Base-by-base conservation (phyloP, 92 coral and sea anemone genomes). In the Hydrozoanthus gracilis region DNA sequence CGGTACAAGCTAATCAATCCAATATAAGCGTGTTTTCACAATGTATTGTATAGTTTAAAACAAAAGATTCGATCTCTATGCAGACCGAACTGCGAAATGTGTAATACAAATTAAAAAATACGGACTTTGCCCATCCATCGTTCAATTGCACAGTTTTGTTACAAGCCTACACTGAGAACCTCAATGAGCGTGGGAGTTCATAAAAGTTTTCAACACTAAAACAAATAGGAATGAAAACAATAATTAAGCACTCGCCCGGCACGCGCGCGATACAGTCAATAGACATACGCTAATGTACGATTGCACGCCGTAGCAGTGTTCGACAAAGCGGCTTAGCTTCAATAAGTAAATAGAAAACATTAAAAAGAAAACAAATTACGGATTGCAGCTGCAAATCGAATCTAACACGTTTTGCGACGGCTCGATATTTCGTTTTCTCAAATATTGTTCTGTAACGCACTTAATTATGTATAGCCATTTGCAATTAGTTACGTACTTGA, bases 251-350 rank as follows among this genome's bases (percentile, higher is more conserved):
- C 51, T 65, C 60, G 75, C 85, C 55, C 13, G 61, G 73, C 84
- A 9, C 46, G 61, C 85, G 85, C 85, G 85, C 66, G 85, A 62
- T 65, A 7, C n/a, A 46, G 17, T 80, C 46, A 80, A 62, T 14
- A 62, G 58, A 80, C 49, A 69, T 15, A n/a, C 46, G 44, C 44
- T 48, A 49, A 45, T 47, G n/a, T 80, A 27, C 39, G 39, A 27
- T 16, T 80, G 85, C 66, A 66, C 13, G 51, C 73, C 6, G 20
- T 16, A 46, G 44, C 69, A 66, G 49, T 51, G 15, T n/a, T 50
- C 51, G 79, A 48, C 79, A 74, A 50, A 5, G 75, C 44, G 44
- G 48, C 35, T 39, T n/a, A 46, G 48, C 75, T 80, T 47, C 62
- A 65, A 7, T 64, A 16, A 65, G 39, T 66, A 65, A 51, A 65